Conservation (phyloP, 2,888 invertebrate genomes). For the Caradrina kadenii region DNA sequence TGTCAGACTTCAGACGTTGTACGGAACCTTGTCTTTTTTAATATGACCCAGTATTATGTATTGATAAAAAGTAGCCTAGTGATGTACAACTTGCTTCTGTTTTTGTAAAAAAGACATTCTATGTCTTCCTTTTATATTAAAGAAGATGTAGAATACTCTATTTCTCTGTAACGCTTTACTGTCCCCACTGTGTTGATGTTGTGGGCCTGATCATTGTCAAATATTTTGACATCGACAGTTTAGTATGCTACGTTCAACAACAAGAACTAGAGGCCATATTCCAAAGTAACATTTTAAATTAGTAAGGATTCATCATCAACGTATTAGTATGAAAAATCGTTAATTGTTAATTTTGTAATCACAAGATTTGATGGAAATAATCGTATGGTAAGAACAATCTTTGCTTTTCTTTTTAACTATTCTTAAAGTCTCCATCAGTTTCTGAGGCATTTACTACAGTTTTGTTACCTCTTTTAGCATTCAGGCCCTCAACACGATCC, state of each 20-base stretch:
- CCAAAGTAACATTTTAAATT: background rate
- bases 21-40: too few relatives aligned
- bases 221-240: background rate
- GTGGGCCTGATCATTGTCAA: constrained; percentile 26
- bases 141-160: background rate
- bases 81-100: background rate
- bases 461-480: background rate
- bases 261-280: background rate
- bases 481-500: constrained; percentile 34
- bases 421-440: background rate
- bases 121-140: constrained; percentile 11
- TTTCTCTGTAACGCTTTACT: constrained; percentile 9
- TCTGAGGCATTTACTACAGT: background rate
- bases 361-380: background rate
- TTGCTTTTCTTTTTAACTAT: background rate
- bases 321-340: background rate
- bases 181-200: constrained; percentile 25
- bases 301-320: background rate
- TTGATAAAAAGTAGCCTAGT: constrained; percentile 5
- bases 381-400: too few relatives aligned
- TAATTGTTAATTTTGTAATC: background rate
- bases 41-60: background rate
- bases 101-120: constrained; percentile 13
- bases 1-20: too few relatives aligned
- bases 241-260: background rate